phyloP scores from a whole-genome alignment of 2,113 vertebrate genomes.

The Ailuropoda melanoleuca region DNA sequence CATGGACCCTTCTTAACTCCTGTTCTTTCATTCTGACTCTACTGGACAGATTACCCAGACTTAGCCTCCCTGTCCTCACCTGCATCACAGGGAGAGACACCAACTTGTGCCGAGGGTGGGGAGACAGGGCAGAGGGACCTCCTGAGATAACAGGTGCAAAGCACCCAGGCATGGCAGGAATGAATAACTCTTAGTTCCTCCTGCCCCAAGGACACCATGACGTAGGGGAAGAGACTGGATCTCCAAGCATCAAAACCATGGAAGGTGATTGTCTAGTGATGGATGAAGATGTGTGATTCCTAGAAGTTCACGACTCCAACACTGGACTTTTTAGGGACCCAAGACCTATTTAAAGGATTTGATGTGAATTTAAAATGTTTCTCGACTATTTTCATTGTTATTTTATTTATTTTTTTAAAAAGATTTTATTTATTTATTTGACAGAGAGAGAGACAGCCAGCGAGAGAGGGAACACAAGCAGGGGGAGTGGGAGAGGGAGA shows the following conservation, averaged over 20 bases:
- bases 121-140: not conserved
- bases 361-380: not conserved
- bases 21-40: not conserved
- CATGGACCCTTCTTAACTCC: not conserved
- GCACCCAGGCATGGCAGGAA: not conserved
- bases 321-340: not conserved
- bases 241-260: not conserved
- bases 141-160: fast-evolving
- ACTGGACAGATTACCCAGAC: not conserved
- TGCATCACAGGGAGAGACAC: fast-evolving
- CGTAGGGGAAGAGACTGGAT: not conserved
- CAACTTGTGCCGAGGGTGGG: fast-evolving
- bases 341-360: not conserved
- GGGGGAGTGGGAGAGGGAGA: too few relatives aligned
- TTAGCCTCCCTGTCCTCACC: not conserved
- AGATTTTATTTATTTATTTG: too few relatives aligned
- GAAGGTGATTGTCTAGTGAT: not conserved
- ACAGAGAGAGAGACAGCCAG: too few relatives aligned
- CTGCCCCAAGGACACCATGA: not conserved
- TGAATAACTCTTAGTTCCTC: not conserved
- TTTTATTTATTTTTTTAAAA: not conserved
- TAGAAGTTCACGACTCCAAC: not conserved
- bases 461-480: too few relatives aligned
- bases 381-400: not conserved
- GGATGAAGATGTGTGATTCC: not conserved